Conservation (phyloP, 2,797 vertebrate genomes). For the Gouania willdenowi region DNA sequence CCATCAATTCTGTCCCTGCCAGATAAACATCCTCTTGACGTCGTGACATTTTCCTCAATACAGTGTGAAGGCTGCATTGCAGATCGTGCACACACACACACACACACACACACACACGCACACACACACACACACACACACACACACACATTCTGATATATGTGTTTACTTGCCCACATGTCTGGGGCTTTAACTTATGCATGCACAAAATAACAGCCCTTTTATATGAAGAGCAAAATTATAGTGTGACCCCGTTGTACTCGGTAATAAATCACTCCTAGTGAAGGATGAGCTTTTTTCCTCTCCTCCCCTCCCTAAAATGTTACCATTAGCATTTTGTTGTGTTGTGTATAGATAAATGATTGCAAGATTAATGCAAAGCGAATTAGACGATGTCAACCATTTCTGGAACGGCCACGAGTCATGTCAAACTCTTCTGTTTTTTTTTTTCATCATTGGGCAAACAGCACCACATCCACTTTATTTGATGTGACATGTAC, state of each 20-base stretch:
- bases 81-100: too few relatives aligned
- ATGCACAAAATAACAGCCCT: constrained; percentile 65
- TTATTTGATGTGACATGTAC: constrained; percentile 44
- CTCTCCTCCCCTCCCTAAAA: constrained; percentile 47
- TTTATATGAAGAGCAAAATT: constrained; percentile 73
- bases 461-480: constrained; percentile 50
- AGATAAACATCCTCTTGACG: constrained; percentile 70
- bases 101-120: too few relatives aligned
- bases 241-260: constrained; percentile 66
- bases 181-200: constrained; percentile 69
- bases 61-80: constrained; percentile 23
- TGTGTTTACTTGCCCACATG: constrained; percentile 26
- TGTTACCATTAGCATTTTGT: constrained; percentile 74
- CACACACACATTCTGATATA: neutral
- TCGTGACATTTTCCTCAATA: constrained; percentile 64
- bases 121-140: too few relatives aligned
- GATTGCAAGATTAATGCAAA: constrained; percentile 64
- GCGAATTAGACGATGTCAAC: constrained; percentile 61
- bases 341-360: constrained; percentile 56
- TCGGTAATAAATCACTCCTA: constrained; percentile 70
- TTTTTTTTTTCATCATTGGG: constrained; percentile 61
- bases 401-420: constrained; percentile 51
- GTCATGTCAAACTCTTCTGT: constrained; percentile 42
- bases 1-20: constrained; percentile 69
- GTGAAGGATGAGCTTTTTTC: constrained; percentile 55